Conservation (phyloP, 2,888 invertebrate genomes). For the Aspidiotus rigidus region DNA sequence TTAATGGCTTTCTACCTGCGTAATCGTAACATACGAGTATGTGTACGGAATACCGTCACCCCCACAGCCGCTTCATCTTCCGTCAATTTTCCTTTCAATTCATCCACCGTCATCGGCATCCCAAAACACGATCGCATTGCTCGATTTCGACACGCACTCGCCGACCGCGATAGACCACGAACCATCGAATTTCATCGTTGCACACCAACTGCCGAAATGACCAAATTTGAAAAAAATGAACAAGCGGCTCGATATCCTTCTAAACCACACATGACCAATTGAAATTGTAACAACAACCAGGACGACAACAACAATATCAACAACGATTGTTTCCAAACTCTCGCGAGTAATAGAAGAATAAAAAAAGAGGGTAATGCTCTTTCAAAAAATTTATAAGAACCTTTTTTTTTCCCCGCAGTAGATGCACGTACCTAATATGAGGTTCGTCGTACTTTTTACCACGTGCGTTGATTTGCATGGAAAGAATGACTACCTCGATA, state of each 20-base stretch:
- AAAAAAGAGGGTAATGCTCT: not conserved
- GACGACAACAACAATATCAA: too few species aligned
- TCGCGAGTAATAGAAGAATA: not conserved
- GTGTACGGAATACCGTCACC: not conserved
- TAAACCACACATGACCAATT: not conserved
- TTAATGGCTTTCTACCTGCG: too few species aligned
- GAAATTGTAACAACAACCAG: not conserved
- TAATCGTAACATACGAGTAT: too few species aligned
- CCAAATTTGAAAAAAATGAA: not conserved
- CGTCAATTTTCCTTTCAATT: not conserved
- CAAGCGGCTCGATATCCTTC: too few species aligned
- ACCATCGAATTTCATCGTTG: not conserved
- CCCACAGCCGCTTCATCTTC: not conserved
- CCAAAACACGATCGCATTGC: not conserved
- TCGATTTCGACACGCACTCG: constrained; percentile 1
- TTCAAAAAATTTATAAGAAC: constrained; percentile 6
- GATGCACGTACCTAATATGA: too few species aligned
- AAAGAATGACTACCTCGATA: constrained; percentile 20
- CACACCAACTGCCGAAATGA: not conserved
- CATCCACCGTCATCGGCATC: not conserved
- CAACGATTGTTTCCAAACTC: not conserved
- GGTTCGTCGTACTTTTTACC: constrained; percentile 26
- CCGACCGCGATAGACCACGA: constrained; percentile 2
- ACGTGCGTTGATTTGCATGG: constrained; percentile 20
- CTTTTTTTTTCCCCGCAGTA: not conserved